A percentile compares a stretch with the other conserved stretches of the same genome.
Conservation (phyloP, 2,113 vertebrate genomes). For the Boulengeromyrus knoepffleri region DNA sequence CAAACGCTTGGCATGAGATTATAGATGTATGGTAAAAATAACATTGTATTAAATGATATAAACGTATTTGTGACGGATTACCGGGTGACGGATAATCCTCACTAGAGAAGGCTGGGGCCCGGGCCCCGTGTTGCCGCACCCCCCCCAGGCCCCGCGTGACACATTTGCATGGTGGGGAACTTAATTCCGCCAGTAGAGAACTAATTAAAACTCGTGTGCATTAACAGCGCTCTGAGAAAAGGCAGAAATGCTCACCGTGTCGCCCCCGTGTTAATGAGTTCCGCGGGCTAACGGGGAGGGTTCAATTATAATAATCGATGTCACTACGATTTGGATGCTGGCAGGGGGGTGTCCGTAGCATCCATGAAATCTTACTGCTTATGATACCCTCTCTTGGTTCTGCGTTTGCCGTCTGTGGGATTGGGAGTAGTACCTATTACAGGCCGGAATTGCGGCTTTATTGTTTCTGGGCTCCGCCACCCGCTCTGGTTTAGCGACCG, state of each 20-base stretch:
- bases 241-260: background rate
- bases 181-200: background rate
- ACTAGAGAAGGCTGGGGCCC: background rate
- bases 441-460: background rate
- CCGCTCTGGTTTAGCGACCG: background rate
- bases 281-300: background rate
- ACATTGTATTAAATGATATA: conserved; percentile 10
- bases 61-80: background rate
- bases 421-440: background rate
- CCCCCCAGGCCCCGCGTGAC: background rate
- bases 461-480: background rate
- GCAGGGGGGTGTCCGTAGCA: background rate
- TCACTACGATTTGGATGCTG: background rate
- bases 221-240: background rate
- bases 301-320: background rate
- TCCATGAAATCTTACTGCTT: background rate
- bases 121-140: background rate
- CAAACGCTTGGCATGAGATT: background rate
- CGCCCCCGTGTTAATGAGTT: background rate
- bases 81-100: background rate
- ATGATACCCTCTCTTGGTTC: background rate
- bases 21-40: background rate
- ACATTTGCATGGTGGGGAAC: conserved; percentile 5
- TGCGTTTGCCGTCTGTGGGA: background rate
- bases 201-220: conserved; percentile 1